A percentile compares a stretch with the other conserved stretches of the same genome.
Evolutionary conservation across 2,888 invertebrate genomes (phyloP).

Genomic region (Drymonia ruficornis): DNA sequence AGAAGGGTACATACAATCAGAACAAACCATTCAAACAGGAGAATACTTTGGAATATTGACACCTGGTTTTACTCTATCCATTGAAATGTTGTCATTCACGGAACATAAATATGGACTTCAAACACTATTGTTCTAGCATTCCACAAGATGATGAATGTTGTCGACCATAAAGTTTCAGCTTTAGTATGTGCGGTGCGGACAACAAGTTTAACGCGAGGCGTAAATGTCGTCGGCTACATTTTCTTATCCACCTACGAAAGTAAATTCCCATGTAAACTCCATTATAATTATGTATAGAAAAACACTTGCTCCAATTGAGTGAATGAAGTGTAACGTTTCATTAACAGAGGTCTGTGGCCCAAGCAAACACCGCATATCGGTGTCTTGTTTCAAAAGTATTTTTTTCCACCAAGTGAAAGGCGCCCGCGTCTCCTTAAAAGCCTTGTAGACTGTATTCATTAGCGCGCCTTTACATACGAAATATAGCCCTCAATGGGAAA

Average conservation of each 20-base stretch:
- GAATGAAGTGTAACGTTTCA: conserved; percentile 76
- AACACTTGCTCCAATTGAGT: conserved; percentile 64
- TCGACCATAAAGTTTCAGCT: conserved; percentile 2
- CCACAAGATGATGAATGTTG: conserved; percentile 1
- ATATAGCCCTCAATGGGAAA: conserved; percentile 58
- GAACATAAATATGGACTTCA: conserved; percentile 24
- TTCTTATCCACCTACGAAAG: conserved; percentile 25
- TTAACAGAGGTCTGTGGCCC: conserved; percentile 66
- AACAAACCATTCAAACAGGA: conserved; percentile 50
- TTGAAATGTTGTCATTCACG: conserved; percentile 21
- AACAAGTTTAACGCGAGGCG: background rate
- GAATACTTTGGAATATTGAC: conserved; percentile 36
- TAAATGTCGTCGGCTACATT: background rate
- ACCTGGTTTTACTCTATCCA: conserved; percentile 39
- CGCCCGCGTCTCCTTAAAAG: conserved; percentile 76
- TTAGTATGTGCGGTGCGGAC: background rate
- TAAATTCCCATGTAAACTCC: conserved; percentile 40
- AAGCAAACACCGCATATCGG: conserved; percentile 69
- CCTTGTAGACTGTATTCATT: conserved; percentile 74
- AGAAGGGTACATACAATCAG: conserved; percentile 42
- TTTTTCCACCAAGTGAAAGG: conserved; percentile 75
- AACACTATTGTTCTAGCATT: conserved; percentile 25
- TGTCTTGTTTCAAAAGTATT: conserved; percentile 73
- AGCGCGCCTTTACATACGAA: conserved; percentile 62
- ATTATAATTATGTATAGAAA: conserved; percentile 43